Evolutionary conservation across 1,140 invertebrate genomes (phyloP).

Genomic region (Acromyrmex echinatior): DNA sequence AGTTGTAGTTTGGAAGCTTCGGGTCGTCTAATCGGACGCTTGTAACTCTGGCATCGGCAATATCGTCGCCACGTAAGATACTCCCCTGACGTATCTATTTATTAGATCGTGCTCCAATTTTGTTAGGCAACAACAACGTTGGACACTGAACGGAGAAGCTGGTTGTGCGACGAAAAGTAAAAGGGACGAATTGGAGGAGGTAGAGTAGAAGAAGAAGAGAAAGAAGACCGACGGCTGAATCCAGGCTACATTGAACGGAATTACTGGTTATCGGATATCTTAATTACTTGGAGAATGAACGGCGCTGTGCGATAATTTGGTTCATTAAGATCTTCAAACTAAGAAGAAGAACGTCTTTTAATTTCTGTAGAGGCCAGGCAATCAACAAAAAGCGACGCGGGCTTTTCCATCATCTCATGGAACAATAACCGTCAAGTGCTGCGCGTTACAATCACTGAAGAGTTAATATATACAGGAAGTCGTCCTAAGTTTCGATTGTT

Average conservation of each 20-base stretch:
- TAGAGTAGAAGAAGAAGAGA: not conserved
- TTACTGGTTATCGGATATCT: constrained; percentile 58
- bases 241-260: constrained; percentile 1
- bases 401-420: constrained; percentile 2
- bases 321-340: constrained; percentile 4
- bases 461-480: constrained; percentile 34
- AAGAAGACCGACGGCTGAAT: constrained; percentile 39
- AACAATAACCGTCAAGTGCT: constrained; percentile 6
- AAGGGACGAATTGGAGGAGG: not conserved
- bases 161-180: not conserved
- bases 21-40: constrained; percentile 43
- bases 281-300: constrained; percentile 43
- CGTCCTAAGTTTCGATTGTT: constrained; percentile 34
- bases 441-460: constrained; percentile 29
- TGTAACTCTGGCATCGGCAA: constrained; percentile 58
- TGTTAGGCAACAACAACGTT: constrained; percentile 69
- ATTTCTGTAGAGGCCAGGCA: not conserved
- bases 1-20: constrained; percentile 29
- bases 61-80: constrained; percentile 28
- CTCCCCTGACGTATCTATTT: constrained; percentile 31
- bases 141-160: constrained; percentile 42
- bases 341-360: constrained; percentile 24
- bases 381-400: constrained; percentile 13
- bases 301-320: constrained; percentile 40
- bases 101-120: constrained; percentile 60